A percentile compares a stretch with the other conserved stretches of the same genome.
phyloP scores from a whole-genome alignment of 53 echinoderm and acorn worm species.

The Henricia sp. region DNA sequence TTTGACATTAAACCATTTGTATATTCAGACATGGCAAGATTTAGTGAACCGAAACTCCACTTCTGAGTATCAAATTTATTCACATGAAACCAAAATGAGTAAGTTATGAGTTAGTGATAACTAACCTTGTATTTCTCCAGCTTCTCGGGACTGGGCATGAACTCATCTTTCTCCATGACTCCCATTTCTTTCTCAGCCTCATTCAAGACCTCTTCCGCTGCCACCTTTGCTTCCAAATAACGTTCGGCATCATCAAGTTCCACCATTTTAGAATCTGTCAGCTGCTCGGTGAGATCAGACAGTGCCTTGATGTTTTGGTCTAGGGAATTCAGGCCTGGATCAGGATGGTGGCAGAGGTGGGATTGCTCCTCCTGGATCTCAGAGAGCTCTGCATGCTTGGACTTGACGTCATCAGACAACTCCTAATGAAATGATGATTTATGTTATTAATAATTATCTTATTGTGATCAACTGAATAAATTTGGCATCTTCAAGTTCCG shows the following conservation, averaged over 20 bases:
- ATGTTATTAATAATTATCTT: no score
- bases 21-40: background rate
- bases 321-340: constrained; percentile 68
- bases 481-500: no score
- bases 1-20: no score
- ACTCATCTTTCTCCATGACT: constrained; percentile 53
- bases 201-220: constrained; percentile 50
- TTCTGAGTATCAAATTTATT: background rate
- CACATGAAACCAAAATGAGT: background rate
- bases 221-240: constrained; percentile 46
- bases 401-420: constrained; percentile 61
- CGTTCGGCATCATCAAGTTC: constrained; percentile 54
- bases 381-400: constrained; percentile 63
- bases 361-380: constrained; percentile 54
- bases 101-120: no score
- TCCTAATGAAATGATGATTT: no score
- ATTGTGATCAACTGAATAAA: no score
- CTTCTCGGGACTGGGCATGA: constrained; percentile 60
- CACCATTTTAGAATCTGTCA: constrained; percentile 37
- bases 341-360: constrained; percentile 56
- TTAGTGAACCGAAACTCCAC: background rate
- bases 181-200: constrained; percentile 39
- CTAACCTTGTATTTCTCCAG: constrained; percentile 73
- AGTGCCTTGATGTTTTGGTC: constrained; percentile 52
- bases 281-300: constrained; percentile 27